Conservation (phyloP, 2,888 invertebrate species). For the Acronicta aceris region DNA sequence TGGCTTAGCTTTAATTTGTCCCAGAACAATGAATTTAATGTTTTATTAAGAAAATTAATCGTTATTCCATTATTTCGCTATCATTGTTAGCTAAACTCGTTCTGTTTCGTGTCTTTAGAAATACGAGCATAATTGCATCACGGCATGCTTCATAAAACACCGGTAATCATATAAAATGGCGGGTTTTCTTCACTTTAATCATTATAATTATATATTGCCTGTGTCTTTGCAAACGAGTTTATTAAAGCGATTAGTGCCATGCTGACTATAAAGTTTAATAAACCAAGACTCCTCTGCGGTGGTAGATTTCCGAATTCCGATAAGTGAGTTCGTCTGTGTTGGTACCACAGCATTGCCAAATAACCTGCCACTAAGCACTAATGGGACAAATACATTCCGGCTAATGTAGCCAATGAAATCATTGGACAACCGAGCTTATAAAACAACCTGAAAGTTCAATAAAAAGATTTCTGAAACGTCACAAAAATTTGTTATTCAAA, state of each 20-base stretch:
- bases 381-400: too few relatives aligned
- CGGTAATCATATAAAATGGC: conserved; percentile 45
- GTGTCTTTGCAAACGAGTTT: conserved; percentile 5
- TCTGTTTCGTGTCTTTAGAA: conserved; percentile 33
- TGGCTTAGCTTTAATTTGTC: conserved; percentile 31
- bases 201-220: conserved; percentile 31
- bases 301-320: too few relatives aligned
- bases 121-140: conserved; percentile 40
- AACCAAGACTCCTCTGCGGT: too few relatives aligned
- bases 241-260: conserved; percentile 8
- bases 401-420: too few relatives aligned
- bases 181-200: conserved; percentile 41
- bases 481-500: too few relatives aligned
- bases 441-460: too few relatives aligned
- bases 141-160: conserved; percentile 46
- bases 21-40: conserved; percentile 32
- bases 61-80: conserved; percentile 30
- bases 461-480: too few relatives aligned
- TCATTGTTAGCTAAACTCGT: conserved; percentile 23
- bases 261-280: not conserved
- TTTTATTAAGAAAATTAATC: conserved; percentile 44
- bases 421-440: too few relatives aligned
- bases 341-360: too few relatives aligned
- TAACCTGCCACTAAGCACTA: too few relatives aligned
- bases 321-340: too few relatives aligned